A percentile compares a stretch with the other conserved stretches of the same genome.
Conservation (phyloP, 2,888 invertebrate species). For the Silvanus unidentatus region DNA sequence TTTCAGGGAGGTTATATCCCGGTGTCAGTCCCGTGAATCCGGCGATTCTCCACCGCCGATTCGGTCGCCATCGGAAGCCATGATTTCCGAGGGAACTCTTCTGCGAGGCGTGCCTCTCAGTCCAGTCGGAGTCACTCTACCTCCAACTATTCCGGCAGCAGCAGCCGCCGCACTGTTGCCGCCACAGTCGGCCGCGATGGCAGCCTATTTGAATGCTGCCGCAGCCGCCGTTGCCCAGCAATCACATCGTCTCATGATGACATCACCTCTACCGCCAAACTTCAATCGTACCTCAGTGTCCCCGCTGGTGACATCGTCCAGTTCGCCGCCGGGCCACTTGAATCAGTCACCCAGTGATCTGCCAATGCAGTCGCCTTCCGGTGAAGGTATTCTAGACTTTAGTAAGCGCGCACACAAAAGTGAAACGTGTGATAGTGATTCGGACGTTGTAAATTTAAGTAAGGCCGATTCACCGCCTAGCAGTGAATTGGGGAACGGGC, state of each 20-base stretch:
- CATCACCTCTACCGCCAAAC: conserved; percentile 51
- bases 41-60: conserved; percentile 56
- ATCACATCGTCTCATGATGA: conserved; percentile 69
- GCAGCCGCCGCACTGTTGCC: conserved; percentile 62
- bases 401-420: conserved; percentile 57
- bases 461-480: conserved; percentile 56
- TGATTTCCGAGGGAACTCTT: conserved; percentile 59
- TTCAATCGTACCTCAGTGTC: conserved; percentile 54
- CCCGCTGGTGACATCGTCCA: conserved; percentile 64
- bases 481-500: conserved; percentile 57
- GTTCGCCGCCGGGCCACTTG: conserved; percentile 47
- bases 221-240: conserved; percentile 59
- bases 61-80: conserved; percentile 74
- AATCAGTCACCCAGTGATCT: conserved; percentile 44
- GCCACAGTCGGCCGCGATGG: conserved; percentile 76
- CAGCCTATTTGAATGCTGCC: conserved; percentile 70
- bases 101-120: conserved; percentile 53
- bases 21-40: conserved; percentile 78
- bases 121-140: conserved; percentile 60
- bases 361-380: conserved; percentile 51
- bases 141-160: conserved; percentile 63
- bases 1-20: conserved; percentile 73
- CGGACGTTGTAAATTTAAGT: conserved; percentile 66
- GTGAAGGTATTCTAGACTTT: conserved; percentile 69
- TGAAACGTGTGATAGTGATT: conserved; percentile 49